Evolutionary conservation across 1,140 invertebrate genomes (phyloP).

Genomic region (Trissolcus basalis): DNA sequence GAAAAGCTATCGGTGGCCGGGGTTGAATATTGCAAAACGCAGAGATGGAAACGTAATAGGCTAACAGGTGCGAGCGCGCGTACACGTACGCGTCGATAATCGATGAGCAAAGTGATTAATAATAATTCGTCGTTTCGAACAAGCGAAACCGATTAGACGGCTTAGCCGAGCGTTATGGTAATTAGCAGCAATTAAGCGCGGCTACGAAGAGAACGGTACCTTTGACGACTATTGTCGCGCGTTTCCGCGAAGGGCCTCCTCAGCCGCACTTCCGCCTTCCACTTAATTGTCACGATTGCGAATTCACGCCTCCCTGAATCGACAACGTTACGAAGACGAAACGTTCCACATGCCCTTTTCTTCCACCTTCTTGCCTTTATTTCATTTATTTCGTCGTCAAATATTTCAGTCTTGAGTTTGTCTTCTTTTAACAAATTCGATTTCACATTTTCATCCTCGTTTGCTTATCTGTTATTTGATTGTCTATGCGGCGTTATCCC

Average conservation of each 20-base stretch:
- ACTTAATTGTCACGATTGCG: constrained; percentile 12
- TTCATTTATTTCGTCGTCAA: no score
- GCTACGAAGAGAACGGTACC: constrained; percentile 19
- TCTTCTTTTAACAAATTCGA: no score
- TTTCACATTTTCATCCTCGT: no score
- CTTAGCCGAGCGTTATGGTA: constrained; percentile 70
- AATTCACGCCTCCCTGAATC: constrained; percentile 30
- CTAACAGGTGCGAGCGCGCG: constrained; percentile 30
- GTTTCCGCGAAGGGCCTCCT: constrained; percentile 21
- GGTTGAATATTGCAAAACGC: constrained; percentile 37
- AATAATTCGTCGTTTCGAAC: constrained; percentile 71
- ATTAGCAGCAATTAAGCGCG: constrained; percentile 67
- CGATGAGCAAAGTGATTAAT: constrained; percentile 69
- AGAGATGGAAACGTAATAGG: constrained; percentile 14
- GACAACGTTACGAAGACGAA: constrained; percentile 35
- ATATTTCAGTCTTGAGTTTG: no score
- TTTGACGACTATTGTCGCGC: constrained; percentile 36
- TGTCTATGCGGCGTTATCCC: no score
- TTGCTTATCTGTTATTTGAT: no score
- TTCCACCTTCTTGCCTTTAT: no score
- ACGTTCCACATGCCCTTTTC: constrained; percentile 2
- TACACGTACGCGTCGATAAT: constrained; percentile 60
- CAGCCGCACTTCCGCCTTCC: constrained; percentile 17
- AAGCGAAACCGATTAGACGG: constrained; percentile 71
- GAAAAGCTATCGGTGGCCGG: constrained; percentile 18